Percentiles rank a stretch among this genome's conserved stretches.
These are phyloP conservation scores for Sylvietta virens DNA, from an alignment of 2,113 vertebrate species.

Conservation along the genomic window DNA sequence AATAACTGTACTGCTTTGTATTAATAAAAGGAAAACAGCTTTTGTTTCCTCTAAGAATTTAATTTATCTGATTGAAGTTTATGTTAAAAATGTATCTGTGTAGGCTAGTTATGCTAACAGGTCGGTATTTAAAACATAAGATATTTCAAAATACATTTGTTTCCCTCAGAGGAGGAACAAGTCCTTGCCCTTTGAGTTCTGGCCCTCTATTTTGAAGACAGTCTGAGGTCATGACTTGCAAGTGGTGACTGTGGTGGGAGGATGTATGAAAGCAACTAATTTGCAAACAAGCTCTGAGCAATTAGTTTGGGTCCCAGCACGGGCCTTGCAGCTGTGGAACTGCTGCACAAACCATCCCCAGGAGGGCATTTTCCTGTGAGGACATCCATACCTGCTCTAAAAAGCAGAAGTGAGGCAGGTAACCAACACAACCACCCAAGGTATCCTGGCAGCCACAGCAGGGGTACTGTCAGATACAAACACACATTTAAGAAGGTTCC, in stretches of 20 bases:
- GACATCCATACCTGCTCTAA: not conserved
- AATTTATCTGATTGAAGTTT: not conserved
- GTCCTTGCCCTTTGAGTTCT: not conserved
- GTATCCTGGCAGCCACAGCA: not conserved
- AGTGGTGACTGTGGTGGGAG: not conserved
- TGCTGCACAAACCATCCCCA: not conserved
- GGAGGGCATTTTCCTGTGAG: not conserved
- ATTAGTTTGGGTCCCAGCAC: not conserved
- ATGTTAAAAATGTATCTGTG: not conserved
- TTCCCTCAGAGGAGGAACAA: not conserved
- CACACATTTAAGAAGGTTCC: not conserved
- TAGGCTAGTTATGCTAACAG: not conserved
- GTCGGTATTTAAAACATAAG: not conserved
- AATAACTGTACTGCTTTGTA: not conserved
- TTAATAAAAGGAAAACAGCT: not conserved
- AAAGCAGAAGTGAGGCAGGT: not conserved
- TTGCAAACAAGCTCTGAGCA: conserved; percentile 6
- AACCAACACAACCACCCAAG: not conserved
- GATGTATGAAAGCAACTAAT: not conserved
- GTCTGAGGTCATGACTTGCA: not conserved
- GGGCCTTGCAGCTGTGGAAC: not conserved
- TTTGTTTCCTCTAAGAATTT: not conserved
- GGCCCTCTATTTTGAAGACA: not conserved
- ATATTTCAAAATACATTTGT: not conserved
- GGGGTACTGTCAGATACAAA: not conserved